Percentiles rank a stretch among this genome's conserved stretches.
Evolutionary conservation across 2,888 invertebrate species (phyloP).

Genomic region (Hydropsyche betteni): DNA sequence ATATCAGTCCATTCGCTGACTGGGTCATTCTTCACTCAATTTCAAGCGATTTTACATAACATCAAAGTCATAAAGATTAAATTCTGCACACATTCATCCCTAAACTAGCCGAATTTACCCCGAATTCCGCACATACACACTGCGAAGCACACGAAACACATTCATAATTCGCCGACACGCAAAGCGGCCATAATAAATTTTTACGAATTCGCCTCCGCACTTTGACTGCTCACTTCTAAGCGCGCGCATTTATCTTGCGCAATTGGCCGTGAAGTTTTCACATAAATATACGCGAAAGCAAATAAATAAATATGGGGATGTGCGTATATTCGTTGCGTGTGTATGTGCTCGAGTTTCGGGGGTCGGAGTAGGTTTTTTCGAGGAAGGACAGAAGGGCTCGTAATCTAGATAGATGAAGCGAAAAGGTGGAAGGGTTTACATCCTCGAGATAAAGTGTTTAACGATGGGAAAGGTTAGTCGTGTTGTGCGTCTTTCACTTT

Average conservation of each 20-base stretch:
- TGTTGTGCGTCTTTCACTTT: slow-evolving; percentile 10
- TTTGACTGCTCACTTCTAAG: not conserved
- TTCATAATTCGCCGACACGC: no score
- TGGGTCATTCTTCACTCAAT: no score
- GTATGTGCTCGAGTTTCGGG: no score
- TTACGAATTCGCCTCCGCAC: not conserved
- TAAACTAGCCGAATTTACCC: not conserved
- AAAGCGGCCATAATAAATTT: no score
- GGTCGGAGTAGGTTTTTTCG: not conserved
- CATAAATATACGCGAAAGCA: no score
- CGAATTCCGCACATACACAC: not conserved
- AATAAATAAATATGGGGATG: no score
- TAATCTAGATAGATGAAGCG: slow-evolving; percentile 28
- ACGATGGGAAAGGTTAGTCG: slow-evolving; percentile 14
- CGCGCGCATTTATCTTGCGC: slow-evolving; percentile 10
- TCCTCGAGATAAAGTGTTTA: slow-evolving; percentile 16
- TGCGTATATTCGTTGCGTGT: no score
- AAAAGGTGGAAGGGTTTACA: slow-evolving; percentile 2
- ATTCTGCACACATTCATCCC: no score
- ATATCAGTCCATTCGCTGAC: no score
- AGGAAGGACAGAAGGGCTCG: slow-evolving; percentile 9
- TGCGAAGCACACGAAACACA: no score
- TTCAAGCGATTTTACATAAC: no score
- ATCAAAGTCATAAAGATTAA: no score
- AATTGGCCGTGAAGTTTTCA: slow-evolving; percentile 6